Conservation (phyloP, 64 coral and sea anemone genomes). For the Porites australiensis region DNA sequence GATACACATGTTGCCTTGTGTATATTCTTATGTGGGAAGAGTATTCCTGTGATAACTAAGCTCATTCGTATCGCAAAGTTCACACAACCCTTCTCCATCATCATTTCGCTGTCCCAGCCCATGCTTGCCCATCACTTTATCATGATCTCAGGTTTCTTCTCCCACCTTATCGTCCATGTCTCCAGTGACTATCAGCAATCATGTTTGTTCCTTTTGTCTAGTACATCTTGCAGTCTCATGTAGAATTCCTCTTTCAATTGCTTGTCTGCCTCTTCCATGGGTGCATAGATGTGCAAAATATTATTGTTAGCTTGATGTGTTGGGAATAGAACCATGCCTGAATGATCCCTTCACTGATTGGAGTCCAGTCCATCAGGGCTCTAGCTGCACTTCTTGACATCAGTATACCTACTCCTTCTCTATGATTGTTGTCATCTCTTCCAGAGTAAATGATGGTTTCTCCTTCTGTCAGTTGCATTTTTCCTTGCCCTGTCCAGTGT, state of each 20-base stretch:
- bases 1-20: too few relatives aligned
- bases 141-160: background rate
- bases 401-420: conserved; percentile 45
- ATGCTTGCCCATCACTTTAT: conserved; percentile 12
- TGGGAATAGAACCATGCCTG: background rate
- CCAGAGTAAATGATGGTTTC: background rate
- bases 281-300: conserved; percentile 10
- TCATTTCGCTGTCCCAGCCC: conserved; percentile 24
- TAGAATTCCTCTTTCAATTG: conserved; percentile 27
- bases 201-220: background rate
- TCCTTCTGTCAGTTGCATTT: conserved; percentile 33
- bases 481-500: conserved; percentile 40
- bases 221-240: conserved; percentile 14
- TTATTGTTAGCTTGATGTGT: background rate
- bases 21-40: background rate
- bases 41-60: background rate
- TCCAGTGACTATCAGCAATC: background rate
- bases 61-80: background rate
- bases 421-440: background rate
- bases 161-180: background rate
- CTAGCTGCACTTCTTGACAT: conserved; percentile 30
- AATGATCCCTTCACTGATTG: conserved; percentile 4
- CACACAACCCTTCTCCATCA: conserved; percentile 39
- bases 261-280: conserved; percentile 16
- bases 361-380: background rate